phyloP scores from a whole-genome alignment of 2,888 invertebrate genomes.

The Zaprionus bogoriensis region DNA sequence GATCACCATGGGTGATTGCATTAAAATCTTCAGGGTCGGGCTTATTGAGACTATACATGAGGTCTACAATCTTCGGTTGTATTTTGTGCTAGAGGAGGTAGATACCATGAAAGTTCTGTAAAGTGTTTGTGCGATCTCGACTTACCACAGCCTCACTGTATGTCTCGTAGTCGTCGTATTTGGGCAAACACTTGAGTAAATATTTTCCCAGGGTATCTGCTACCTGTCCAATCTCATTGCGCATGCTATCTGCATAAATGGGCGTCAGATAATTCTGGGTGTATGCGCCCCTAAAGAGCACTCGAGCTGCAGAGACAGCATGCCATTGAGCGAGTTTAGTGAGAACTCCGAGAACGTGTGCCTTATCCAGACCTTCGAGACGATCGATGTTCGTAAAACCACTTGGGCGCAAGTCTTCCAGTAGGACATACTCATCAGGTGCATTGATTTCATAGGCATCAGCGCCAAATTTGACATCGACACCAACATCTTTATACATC shows the following conservation, averaged over 20 bases:
- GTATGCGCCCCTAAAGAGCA: neutral
- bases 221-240: neutral
- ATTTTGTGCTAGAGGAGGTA: neutral
- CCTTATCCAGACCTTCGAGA: neutral
- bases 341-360: neutral
- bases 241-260: conserved; percentile 4
- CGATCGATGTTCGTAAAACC: conserved; percentile 3
- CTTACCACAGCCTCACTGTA: conserved; percentile 9
- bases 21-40: conserved; percentile 65
- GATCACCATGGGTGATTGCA: conserved; percentile 54
- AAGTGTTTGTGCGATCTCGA: neutral
- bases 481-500: conserved; percentile 49
- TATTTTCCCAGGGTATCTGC: conserved; percentile 10
- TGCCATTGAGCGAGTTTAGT: conserved; percentile 67
- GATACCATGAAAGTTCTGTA: neutral
- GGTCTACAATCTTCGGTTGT: conserved; percentile 23
- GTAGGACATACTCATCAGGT: conserved; percentile 43
- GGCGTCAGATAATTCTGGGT: conserved; percentile 2
- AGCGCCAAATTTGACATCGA: conserved; percentile 52
- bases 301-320: conserved; percentile 40
- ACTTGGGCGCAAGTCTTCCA: conserved; percentile 59
- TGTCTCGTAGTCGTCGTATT: neutral
- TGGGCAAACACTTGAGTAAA: neutral
- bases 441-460: conserved; percentile 48
- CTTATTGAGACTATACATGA: conserved; percentile 20